Base-by-base conservation (phyloP, 2,888 invertebrate species). In the Acronicta alni region DNA sequence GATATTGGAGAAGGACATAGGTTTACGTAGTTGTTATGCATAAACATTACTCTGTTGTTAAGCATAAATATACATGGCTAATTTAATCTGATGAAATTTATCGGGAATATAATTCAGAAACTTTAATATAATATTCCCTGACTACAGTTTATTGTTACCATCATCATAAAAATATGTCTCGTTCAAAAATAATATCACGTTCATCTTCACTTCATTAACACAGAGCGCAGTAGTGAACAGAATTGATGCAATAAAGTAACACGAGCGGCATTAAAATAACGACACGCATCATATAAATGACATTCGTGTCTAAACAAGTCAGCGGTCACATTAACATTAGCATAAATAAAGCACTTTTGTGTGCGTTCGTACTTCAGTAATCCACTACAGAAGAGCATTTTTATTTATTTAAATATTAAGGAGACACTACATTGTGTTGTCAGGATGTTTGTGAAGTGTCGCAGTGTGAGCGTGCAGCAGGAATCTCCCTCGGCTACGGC, bases 261-360 rank as follows among this genome's bases (percentile, higher is more conserved):
- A 75, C 71, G 73, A 77, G 69, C 64, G 59, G 51, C 75, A 83
- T 86, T 80, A 83, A 79, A 83, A 81, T 86, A 84, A 88, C 81
- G 81, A 82, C 78, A 78, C 70, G 76, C 79, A 81, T 86, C 82
- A 81, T 79, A 83, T 77, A 84, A 87, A 87, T 83, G 80, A 81
- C 81, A 79, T 81, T 85, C 83, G 78, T 85, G 86, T 80, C 79
- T 75, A 77, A 79, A 78, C 77, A 81, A 82, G 81, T 81, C 84
- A 78, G 74, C 67, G 75, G 69, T 79, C 68, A 77, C 79, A 82
- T 85, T 81, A 83, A 77, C 82, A 82, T 85, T 81, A 78, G 72
- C 82, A 82, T 84, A 81, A 82, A 81, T 82, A 83, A 82, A 81
- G 75, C 75, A 77, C 67, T 81, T 79, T 73, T 70, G 65, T 80